These are phyloP conservation scores for Scelioninae gen. 1 DNA, from an alignment of 2,888 invertebrate species.

Conservation along the genomic window DNA sequence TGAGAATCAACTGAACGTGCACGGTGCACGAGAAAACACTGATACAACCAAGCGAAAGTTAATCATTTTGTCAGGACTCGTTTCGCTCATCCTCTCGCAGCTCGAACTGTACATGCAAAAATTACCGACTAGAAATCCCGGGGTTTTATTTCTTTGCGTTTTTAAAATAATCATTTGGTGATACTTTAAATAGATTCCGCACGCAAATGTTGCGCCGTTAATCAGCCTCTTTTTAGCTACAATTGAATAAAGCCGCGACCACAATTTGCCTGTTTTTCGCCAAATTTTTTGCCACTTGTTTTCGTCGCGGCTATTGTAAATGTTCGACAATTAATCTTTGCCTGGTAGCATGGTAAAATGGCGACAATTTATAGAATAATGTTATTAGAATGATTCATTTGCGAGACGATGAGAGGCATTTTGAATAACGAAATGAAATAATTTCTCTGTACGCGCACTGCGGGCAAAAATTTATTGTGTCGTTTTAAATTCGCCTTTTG, in stretches of 20 bases:
- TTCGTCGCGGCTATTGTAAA: conserved; percentile 14
- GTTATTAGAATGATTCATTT: conserved; percentile 12
- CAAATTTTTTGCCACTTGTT: not conserved
- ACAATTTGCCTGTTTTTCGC: not conserved
- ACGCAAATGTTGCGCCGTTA: conserved; percentile 9
- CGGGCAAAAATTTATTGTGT: conserved; percentile 6
- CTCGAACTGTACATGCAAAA: conserved; percentile 44
- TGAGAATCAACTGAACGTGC: conserved; percentile 65
- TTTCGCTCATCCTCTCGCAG: conserved; percentile 46
- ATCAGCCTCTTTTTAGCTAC: conserved; percentile 17
- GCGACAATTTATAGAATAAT: not conserved
- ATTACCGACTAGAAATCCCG: conserved; percentile 18
- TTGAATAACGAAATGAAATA: not conserved
- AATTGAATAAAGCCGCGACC: conserved; percentile 9
- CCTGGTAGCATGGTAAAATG: not conserved
- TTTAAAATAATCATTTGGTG: conserved; percentile 20
- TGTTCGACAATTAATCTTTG: conserved; percentile 15
- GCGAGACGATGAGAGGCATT: conserved; percentile 1
- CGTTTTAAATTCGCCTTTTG: not conserved
- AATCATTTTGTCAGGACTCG: conserved; percentile 66
- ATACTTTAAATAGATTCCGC: conserved; percentile 28
- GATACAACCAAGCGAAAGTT: conserved; percentile 59
- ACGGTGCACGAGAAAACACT: conserved; percentile 64
- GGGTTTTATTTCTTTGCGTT: conserved; percentile 15
- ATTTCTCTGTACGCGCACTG: not conserved